A percentile compares a stretch with the other conserved stretches of the same genome.
Evolutionary conservation across 2,113 vertebrate species (phyloP).

Genomic region (Apaloderma vittatum): DNA sequence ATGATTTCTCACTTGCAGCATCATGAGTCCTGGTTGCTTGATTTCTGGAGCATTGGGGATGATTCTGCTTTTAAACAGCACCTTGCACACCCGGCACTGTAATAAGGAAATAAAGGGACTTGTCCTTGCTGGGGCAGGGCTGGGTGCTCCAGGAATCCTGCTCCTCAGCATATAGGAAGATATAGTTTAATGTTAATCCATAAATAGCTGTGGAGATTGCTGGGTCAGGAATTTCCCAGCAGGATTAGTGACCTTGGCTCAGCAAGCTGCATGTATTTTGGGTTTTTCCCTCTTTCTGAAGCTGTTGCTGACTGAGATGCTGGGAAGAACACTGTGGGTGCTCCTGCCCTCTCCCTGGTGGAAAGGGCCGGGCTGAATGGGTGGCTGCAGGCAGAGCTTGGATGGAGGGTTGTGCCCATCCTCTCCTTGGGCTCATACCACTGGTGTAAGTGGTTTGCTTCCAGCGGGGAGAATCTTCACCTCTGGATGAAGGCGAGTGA

Average conservation of each 20-base stretch:
- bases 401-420: rapidly evolving
- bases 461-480: neutral
- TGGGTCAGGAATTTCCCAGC: neutral
- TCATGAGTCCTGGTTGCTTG: neutral
- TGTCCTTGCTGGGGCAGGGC: neutral
- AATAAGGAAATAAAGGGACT: rapidly evolving
- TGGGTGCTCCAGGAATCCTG: neutral
- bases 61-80: neutral
- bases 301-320: rapidly evolving
- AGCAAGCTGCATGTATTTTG: rapidly evolving
- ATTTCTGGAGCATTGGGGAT: neutral
- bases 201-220: neutral
- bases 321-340: neutral
- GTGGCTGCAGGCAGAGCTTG: neutral
- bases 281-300: neutral
- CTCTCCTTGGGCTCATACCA: neutral
- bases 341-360: neutral
- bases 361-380: neutral
- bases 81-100: rapidly evolving
- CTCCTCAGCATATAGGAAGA: neutral
- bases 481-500: neutral
- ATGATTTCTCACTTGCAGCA: neutral
- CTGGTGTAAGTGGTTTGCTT: neutral
- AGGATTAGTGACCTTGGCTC: neutral
- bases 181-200: neutral